Conservation (phyloP, 2,888 invertebrate species). For the Cynaeus angustus region DNA sequence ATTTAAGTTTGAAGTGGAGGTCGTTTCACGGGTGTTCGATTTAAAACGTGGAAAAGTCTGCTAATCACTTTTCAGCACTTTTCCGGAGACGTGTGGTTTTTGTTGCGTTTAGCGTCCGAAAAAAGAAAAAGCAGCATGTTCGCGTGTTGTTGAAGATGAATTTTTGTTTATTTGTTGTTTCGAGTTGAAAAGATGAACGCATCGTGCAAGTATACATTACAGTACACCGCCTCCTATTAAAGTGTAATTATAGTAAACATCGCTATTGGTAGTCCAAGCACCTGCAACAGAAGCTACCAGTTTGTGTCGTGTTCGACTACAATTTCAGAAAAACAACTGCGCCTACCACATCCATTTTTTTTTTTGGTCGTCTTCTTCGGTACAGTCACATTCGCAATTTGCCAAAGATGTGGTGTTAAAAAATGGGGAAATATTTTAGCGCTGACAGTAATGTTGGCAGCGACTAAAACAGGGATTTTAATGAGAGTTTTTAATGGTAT, state of each 20-base stretch:
- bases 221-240: conserved; percentile 65
- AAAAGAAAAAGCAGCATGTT: conserved; percentile 33
- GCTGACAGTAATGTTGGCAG: conserved; percentile 29
- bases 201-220: conserved; percentile 59
- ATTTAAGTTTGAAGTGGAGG: neutral
- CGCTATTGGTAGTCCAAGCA: conserved; percentile 65
- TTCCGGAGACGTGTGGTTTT: neutral
- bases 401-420: conserved; percentile 24
- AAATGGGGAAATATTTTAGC: conserved; percentile 14
- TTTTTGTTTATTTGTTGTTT: conserved; percentile 50
- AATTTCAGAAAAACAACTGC: conserved; percentile 61
- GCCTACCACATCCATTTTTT: conserved; percentile 41
- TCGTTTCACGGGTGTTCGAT: neutral
- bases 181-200: conserved; percentile 50
- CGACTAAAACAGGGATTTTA: conserved; percentile 20
- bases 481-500: conserved; percentile 20
- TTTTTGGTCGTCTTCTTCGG: conserved; percentile 13
- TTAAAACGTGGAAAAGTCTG: neutral
- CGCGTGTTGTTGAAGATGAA: conserved; percentile 48
- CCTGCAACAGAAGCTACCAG: conserved; percentile 64
- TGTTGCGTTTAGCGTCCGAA: neutral
- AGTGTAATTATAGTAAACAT: conserved; percentile 67
- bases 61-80: neutral
- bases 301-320: conserved; percentile 59
- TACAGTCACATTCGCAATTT: conserved; percentile 23